phyloP scores from a whole-genome alignment of 2,113 vertebrate species.

The Elanus axillaris region DNA sequence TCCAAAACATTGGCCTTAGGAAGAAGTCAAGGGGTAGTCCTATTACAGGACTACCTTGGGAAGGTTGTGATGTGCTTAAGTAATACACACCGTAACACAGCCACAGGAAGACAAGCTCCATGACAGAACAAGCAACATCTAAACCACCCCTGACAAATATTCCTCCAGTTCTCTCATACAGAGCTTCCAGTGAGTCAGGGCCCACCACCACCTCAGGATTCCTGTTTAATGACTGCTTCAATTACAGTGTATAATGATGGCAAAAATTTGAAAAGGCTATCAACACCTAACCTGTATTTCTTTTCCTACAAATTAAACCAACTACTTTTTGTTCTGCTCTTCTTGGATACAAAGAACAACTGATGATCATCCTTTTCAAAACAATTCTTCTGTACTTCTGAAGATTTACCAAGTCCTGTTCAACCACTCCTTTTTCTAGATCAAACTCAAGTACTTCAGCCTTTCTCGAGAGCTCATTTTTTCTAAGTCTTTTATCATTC shows the following conservation, averaged over 20 bases:
- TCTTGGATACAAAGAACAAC: background rate
- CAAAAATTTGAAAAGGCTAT: background rate
- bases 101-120: background rate
- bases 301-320: background rate
- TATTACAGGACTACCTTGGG: background rate
- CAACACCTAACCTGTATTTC: background rate
- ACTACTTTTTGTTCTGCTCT: background rate
- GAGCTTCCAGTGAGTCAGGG: background rate
- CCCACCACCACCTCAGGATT: background rate
- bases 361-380: background rate
- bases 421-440: background rate
- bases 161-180: rapidly evolving
- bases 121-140: background rate
- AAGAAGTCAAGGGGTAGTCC: background rate
- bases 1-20: background rate
- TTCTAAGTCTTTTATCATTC: background rate
- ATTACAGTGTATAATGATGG: background rate
- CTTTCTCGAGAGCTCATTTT: background rate
- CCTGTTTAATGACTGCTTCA: background rate
- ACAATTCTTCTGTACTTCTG: background rate
- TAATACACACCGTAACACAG: background rate
- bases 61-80: background rate
- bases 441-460: background rate
- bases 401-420: background rate
- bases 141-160: background rate